Base-by-base conservation (phyloP, 2,797 vertebrate species). In the Passerculus sandwichensis region DNA sequence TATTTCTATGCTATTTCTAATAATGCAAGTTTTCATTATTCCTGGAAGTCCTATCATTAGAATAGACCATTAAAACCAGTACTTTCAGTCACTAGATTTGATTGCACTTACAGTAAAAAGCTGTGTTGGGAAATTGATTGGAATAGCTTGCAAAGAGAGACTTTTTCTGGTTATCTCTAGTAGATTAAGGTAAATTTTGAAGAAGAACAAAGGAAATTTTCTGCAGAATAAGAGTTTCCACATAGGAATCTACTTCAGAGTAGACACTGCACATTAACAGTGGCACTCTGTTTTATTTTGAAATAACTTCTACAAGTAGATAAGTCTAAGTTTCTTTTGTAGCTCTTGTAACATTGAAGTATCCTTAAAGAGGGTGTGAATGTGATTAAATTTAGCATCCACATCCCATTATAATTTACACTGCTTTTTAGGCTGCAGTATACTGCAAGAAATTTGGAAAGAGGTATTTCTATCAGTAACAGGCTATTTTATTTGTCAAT, bases 151-250 rank as follows among this genome's bases (percentile, higher is more conserved):
- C 50, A 78, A 65, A 66, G 44, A 83, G 61, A 89, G 15, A 36
- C 23, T 69, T 94, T 93, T 90, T 84, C 88, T 78, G 50, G 70
- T 70, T 91, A 88, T 94, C 83, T 94, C 73, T 88, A 94, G 83
- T 78, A 76, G 56, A 66, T 94, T 81, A 78, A 78, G 56, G 54
- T 81, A 88, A 86, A 66, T 84, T 86, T 91, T 59, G 75, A 88
- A 91, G 57, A 74, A 29, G 47, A 32, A 66, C 42, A 77, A 75
- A 78, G 69, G 76, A 90, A 93, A 5, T 27, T 60, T 32, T 89
- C 51, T 60, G 42, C 40, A 82, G 64, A 90, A 34, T 66, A 85
- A 85, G 82, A 86, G 60, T 67, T 91, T 59, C 60, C 3, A 0
- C 32, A 9, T 3, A 38, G 19, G 15, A 15, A 70, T 21, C 71